Percentiles rank a stretch among this genome's conserved stretches.
These are phyloP conservation scores for Nephrocerus scutellatus DNA, from an alignment of 2,888 invertebrate species.

Conservation along the genomic window DNA sequence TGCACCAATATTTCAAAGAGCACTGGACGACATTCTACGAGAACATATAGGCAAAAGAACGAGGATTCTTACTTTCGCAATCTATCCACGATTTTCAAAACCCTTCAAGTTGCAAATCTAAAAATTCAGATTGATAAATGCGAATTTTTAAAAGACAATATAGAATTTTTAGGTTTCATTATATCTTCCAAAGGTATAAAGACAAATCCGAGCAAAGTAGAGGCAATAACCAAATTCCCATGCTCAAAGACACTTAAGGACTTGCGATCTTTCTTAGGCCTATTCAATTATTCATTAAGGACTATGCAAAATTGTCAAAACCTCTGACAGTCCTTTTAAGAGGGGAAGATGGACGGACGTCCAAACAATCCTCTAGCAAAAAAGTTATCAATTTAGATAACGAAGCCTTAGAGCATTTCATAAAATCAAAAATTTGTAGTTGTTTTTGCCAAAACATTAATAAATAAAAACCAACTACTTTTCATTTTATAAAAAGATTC, in stretches of 20 bases:
- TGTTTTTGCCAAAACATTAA: too few species aligned
- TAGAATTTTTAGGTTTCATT: conserved; percentile 7
- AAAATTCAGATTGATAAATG: conserved; percentile 10
- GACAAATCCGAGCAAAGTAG: conserved; percentile 4
- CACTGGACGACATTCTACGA: conserved; percentile 12
- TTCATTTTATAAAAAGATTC: too few species aligned
- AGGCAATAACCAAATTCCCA: conserved; percentile 3
- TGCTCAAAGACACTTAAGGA: conserved; percentile 1
- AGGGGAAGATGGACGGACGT: too few species aligned
- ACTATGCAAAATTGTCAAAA: conserved; percentile 8
- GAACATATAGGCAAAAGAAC: conserved; percentile 11
- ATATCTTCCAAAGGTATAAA: conserved; percentile 3
- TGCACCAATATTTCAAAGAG: conserved; percentile 17
- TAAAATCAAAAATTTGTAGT: too few species aligned
- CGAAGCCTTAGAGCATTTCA: too few species aligned
- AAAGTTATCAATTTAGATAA: too few species aligned
- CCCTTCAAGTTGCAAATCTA: conserved; percentile 8
- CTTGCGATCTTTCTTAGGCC: conserved; percentile 8
- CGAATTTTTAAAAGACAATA: conserved; percentile 11
- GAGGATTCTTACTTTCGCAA: conserved; percentile 12
- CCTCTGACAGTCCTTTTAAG: conserved; percentile 7
- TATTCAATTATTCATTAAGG: conserved; percentile 10
- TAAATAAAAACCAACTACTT: too few species aligned
- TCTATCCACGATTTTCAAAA: conserved; percentile 11
- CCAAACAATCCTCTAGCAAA: too few species aligned